Base-by-base conservation (phyloP, 2,797 vertebrate genomes). In the Dallia pectoralis region DNA sequence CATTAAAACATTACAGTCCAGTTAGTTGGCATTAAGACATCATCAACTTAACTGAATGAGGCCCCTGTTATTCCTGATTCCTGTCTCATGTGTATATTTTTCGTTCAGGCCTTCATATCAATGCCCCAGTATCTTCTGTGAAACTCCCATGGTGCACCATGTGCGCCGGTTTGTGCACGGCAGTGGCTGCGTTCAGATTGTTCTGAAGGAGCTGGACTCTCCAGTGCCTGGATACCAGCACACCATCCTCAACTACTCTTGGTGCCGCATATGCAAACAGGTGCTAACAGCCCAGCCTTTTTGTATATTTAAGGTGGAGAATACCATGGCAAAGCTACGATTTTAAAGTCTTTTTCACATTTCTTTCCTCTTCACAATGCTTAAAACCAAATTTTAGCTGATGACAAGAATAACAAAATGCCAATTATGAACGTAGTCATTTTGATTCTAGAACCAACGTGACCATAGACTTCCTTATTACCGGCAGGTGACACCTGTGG, bases 61-160 rank as follows among this genome's bases (percentile, higher is more conserved):
- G 11, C 22, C 22, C 11, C 53, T 59, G n/a, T 59, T 59, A n/a
- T 44, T 44, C 3, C 9, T 12, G 40, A 44, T 51, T 7, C 49
- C 48, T 30, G 33, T 40, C 30, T 71, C 27, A 12, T 71, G n/a
- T 47, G 47, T 74, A 4, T 77, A 16, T 44, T n/a, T 76, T 63
- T n/a, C 22, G 25, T 76, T 12, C 82, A 99, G 97, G 83, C 93
- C 96, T 1, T 98, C 98, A 16, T 99, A 99, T 80, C 97, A 99
- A 47, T 99, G 98, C 69, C 98, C 98, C 80, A 99, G 95, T 87
- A 95, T 96, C 92, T 98, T 95, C 88, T 99, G 98, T 63, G 98
- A 99, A 74, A 99, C 97, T 40, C 96, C 97, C 22, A 99, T 99
- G 98, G 98, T 99, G 69, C 97, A 99, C 74, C 98, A 99, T 81